Base-by-base conservation (phyloP, 2,888 invertebrate genomes). In the Lithophane ornitopus region DNA sequence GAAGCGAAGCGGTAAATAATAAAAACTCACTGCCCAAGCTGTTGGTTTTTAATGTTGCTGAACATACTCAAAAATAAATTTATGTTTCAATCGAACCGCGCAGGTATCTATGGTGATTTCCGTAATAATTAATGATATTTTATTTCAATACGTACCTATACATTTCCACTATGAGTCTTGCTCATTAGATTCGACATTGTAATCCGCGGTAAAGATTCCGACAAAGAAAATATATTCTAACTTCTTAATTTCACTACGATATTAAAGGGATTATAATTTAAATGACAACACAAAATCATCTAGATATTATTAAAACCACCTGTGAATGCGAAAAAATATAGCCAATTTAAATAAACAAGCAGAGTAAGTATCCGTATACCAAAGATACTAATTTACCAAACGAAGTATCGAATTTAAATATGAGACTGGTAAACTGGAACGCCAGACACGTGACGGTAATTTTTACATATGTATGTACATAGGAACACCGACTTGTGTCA, bases 351-450 rank as follows among this genome's bases (percentile, higher is more conserved):
- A 58, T 63, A 71, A 59, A 58, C 34, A 61, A 49, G 70, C 46
- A 49, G 49, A 19, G 16, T 14, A 16, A 49, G 22, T 68, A 58
- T 28, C 14, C 56, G 11, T 12, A 54, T 41, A 61, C 16, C 41
- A 63, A 76, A 62, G 28, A 75, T 66, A 61, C 41, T 22, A 39
- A 62, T 34, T 71, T 58, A 73, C 22, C 19, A 44, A 58, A 22
- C 22, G 34, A 67, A 34, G 61, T 58, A 62, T 58, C 26, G 61
- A 83, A 86, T 79, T 85, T 78, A 74, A 87, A 80, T 76, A 78
- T 77, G 70, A 54, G 61, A 70, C 77, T 61, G 49, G 81, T 81
- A 84, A 85, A 82, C 85, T 87, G 80, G 71, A 74, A 75, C 74
- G 70, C 76, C 85, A 82, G 80, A 77, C 80, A 63, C 49, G 65